Percentiles rank a stretch among this genome's conserved stretches.
Conservation (phyloP, 2,888 invertebrate genomes). For the Ectobius pallidus region DNA sequence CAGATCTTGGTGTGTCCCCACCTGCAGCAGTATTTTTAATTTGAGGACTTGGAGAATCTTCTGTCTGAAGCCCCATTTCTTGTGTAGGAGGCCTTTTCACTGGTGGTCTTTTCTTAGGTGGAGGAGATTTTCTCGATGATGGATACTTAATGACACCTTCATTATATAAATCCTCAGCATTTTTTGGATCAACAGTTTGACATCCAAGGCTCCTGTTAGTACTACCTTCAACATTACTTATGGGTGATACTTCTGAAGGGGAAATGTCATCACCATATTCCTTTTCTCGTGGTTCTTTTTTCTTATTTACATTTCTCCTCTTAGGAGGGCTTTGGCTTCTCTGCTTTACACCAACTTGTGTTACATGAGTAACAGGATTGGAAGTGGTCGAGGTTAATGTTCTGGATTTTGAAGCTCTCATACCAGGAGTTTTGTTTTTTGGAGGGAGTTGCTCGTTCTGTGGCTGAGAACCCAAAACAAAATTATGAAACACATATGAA, state of each 20-base stretch:
- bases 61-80: constrained; percentile 38
- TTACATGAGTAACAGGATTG: constrained; percentile 33
- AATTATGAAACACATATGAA: too few relatives aligned
- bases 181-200: constrained; percentile 51
- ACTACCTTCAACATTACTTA: too few relatives aligned
- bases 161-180: constrained; percentile 49
- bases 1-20: not conserved
- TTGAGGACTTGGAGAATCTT: constrained; percentile 30
- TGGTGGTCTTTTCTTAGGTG: constrained; percentile 30
- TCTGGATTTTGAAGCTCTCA: not conserved
- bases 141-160: constrained; percentile 51
- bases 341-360: constrained; percentile 5
- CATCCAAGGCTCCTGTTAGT: constrained; percentile 49
- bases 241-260: too few relatives aligned
- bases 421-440: not conserved
- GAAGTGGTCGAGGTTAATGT: not conserved
- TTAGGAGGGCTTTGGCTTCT: not conserved
- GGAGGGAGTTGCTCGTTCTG: not conserved
- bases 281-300: too few relatives aligned
- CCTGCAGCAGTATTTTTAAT: not conserved
- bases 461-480: constrained; percentile 3
- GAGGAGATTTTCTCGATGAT: constrained; percentile 31
- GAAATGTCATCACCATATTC: too few relatives aligned
- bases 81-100: not conserved
- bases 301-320: too few relatives aligned